Conservation (phyloP, 2,888 invertebrate genomes). For the Catocala fraxini region DNA sequence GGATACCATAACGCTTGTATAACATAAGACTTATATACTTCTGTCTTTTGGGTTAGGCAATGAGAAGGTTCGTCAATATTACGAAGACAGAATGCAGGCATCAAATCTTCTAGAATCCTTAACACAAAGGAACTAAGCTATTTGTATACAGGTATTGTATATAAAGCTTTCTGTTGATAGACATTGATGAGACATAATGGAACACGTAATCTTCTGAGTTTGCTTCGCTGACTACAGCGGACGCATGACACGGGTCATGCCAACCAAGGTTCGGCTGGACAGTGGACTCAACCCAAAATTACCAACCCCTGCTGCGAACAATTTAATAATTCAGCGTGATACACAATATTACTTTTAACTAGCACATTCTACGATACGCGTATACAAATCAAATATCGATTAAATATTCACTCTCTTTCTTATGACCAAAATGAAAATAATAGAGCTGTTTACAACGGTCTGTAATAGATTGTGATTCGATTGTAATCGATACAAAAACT, state of each 20-base stretch:
- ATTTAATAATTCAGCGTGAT: constrained; percentile 58
- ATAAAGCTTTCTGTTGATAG: constrained; percentile 31
- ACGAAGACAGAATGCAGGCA: no score
- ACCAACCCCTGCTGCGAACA: constrained; percentile 37
- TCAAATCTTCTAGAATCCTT: no score
- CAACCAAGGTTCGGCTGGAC: constrained; percentile 39
- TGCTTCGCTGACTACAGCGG: constrained; percentile 29
- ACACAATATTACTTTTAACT: constrained; percentile 52
- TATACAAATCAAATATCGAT: constrained; percentile 39
- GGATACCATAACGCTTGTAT: no score
- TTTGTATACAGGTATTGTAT: background rate
- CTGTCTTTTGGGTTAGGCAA: no score
- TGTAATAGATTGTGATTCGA: no score
- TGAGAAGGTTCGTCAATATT: no score
- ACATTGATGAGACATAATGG: constrained; percentile 36
- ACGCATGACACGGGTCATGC: constrained; percentile 50
- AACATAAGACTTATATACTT: no score
- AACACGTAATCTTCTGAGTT: constrained; percentile 33
- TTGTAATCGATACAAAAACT: no score
- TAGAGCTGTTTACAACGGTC: no score
- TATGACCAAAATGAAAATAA: no score
- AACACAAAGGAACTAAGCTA: background rate
- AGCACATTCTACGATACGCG: constrained; percentile 34
- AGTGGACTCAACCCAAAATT: constrained; percentile 39
- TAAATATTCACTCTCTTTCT: constrained; percentile 1